Conservation (phyloP, 2,113 vertebrate genomes). For the Pterocles gutturalis region DNA sequence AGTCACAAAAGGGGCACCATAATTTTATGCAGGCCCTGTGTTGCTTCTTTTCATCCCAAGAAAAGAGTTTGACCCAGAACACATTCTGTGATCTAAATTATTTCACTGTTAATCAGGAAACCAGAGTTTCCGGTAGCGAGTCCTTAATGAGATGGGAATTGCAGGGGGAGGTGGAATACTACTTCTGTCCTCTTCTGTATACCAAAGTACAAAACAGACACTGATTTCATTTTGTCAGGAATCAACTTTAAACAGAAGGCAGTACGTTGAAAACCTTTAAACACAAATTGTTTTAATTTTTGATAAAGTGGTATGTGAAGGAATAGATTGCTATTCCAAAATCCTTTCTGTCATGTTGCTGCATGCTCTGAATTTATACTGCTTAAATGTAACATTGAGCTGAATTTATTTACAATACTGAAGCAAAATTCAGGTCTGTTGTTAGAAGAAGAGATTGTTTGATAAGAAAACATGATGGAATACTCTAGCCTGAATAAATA, state of each 20-base stretch:
- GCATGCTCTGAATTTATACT: neutral
- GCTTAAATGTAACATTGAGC: neutral
- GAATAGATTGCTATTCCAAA: neutral
- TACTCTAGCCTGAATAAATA: neutral
- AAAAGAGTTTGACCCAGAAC: neutral
- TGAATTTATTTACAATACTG: neutral
- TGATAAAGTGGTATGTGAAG: neutral
- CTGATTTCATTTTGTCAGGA: neutral
- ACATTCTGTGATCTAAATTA: neutral
- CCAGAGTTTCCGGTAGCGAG: neutral
- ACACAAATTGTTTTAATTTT: neutral
- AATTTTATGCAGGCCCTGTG: neutral
- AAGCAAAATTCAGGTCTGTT: neutral
- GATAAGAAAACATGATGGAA: neutral
- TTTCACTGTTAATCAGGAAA: neutral
- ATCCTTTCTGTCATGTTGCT: neutral
- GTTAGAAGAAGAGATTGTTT: neutral
- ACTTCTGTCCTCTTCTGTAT: neutral
- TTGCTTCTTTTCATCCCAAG: neutral
- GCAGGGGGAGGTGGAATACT: neutral
- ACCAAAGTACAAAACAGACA: neutral
- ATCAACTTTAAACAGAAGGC: neutral
- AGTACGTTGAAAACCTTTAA: neutral
- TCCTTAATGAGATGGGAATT: neutral
- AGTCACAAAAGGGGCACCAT: neutral